Evolutionary conservation across 2,113 vertebrate species (phyloP), one percentile per base, ranked within the genome.

Genomic region (Gobiocypris rarus): DNA sequence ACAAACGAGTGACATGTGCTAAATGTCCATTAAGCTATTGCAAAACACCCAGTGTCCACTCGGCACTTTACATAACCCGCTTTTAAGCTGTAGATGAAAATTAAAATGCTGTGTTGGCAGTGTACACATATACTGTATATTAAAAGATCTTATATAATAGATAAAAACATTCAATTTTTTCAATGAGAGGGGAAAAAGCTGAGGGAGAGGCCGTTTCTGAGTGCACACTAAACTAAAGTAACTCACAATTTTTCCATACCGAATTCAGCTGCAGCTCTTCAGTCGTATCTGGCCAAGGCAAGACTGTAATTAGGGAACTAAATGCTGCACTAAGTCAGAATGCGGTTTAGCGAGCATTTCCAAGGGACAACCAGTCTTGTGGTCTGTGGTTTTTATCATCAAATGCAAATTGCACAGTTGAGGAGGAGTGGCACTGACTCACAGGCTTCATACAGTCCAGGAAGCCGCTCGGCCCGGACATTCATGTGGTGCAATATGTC

Each of bases 311-410:
- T 95, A 95, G 89, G 93, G 75, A 91, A 78, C 91, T 94, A 92
- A 94, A 94, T 90, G 91, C 92, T 92, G 92, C 93, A 93, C 92
- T 93, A 92, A 94, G 92, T 93, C 92, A 93, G 92, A 93, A 90
- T 93, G 93, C 90, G 94, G 94, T 94, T 88, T 86, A 86, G 90
- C 85, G 17, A 91, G 92, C 90, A 90, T 93, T 94, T 95, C 93
- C 93, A 94, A 93, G 92, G 93, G 92, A 94, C 94, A 92, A 90
- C 92, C 91, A 94, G 93, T 93, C 93, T 93, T 93, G 94, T 93
- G 94, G 94, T 90, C 90, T 93, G 94, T 92, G 94, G 94, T 92
- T 95, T 95, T 93, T 93, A 92, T 94, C 93, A 92, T 95, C 93
- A 94, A 93, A 95, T 94, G 93, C 90, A 94, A 95, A 95, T 94